phyloP scores from a whole-genome alignment of 2,113 vertebrate species.

The Drymodes brunneopygia region DNA sequence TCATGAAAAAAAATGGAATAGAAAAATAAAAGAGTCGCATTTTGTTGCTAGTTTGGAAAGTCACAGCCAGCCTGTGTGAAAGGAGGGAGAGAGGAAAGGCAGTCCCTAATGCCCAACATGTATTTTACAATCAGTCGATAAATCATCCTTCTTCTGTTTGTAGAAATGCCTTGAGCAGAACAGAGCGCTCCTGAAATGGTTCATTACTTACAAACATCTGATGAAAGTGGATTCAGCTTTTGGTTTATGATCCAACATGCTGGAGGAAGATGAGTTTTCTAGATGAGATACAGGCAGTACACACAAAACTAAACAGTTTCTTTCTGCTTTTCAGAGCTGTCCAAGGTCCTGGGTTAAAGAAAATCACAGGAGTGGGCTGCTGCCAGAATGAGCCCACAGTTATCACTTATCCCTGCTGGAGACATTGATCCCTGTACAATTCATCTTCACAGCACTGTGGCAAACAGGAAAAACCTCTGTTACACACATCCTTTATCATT shows the following conservation, averaged over 20 bases:
- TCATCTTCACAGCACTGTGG: not conserved
- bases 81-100: not conserved
- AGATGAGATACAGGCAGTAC: not conserved
- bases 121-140: not conserved
- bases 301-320: not conserved
- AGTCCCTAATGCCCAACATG: not conserved
- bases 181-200: not conserved
- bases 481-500: not conserved
- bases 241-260: not conserved
- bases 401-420: not conserved
- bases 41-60: not conserved
- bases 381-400: not conserved
- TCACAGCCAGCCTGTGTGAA: not conserved
- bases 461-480: not conserved
- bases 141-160: not conserved
- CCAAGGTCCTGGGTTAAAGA: not conserved
- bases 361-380: not conserved
- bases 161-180: not conserved
- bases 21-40: not conserved
- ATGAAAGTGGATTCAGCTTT: conserved; percentile 13
- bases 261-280: conserved; percentile 26
- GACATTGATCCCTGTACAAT: not conserved
- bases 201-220: conserved; percentile 19
- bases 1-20: not conserved
- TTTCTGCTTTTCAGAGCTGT: not conserved